Base-by-base conservation (phyloP, 2,888 invertebrate genomes). In the Fissipunctia ypsillon region DNA sequence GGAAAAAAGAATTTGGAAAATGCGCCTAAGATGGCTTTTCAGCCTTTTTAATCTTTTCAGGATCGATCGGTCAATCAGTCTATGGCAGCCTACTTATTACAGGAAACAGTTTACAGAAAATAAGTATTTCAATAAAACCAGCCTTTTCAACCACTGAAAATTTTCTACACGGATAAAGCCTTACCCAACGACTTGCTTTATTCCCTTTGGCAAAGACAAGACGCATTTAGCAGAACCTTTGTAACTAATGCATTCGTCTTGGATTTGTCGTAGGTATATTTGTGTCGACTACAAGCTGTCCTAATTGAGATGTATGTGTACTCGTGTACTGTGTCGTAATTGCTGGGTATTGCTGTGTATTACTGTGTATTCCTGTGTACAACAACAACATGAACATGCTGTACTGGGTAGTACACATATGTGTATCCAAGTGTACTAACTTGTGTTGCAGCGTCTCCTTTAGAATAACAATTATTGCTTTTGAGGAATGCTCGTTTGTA, bases 211-310 rank as follows among this genome's bases (percentile, higher is more conserved):
- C 45, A 71, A n/a, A 71, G 56, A 61, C 52, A 80, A 54, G 65
- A 69, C 14, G 59, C 73, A 77, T 70, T 77, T 69, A 56, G 69
- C 25, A 67, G 35, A 64, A 28, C 73, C 68, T 60, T 68, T 69
- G 78, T 81, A 54, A 25, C 65, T 78, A 81, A 80, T 77, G 80
- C 72, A 81, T 84, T 66, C 67, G 68, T 78, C 79, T 81, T 72
- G 41, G 54, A 75, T 75, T 73, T 50, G 64, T 64, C 56, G 25
- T 48, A n/a, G n/a, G n/a, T n/a, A 41, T 78, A 69, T 83, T 74
- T 80, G 68, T 78, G 72, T 76, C 78, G 74, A 54, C 65, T 69
- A 65, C 73, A 61, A 70, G 71, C 78, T 67, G 74, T 75, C 65
- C 71, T 83, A 83, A 84, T 83, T 79, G 76, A 78, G 74, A 78